Percentiles rank a stretch among this genome's conserved stretches.
These are phyloP conservation scores for Leptura quadrifasciata DNA, from an alignment of 2,888 invertebrate species.

Conservation along the genomic window DNA sequence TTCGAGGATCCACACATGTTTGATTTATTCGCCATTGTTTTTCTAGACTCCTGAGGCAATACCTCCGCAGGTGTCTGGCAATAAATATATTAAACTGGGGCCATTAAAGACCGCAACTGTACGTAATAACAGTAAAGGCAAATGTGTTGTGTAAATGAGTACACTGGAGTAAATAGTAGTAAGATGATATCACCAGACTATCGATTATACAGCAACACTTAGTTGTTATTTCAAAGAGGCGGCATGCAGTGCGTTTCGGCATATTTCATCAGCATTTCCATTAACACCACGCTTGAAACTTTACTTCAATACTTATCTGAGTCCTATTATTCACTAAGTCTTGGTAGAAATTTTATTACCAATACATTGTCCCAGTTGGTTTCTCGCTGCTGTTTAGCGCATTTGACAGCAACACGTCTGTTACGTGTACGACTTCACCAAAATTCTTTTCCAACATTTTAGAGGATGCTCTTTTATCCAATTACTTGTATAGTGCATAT, in stretches of 20 bases:
- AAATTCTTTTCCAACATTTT: too few species aligned
- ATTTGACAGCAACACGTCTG: too few species aligned
- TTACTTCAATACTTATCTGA: too few species aligned
- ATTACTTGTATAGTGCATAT: too few species aligned
- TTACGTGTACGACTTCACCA: too few species aligned
- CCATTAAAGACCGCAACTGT: conserved; percentile 24
- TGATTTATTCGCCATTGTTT: conserved; percentile 24
- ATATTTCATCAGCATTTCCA: neutral
- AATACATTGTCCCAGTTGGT: too few species aligned
- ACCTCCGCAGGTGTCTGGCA: conserved; percentile 18
- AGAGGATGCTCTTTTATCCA: too few species aligned
- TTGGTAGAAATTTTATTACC: too few species aligned
- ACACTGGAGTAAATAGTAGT: neutral
- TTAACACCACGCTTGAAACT: too few species aligned
- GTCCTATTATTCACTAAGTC: too few species aligned
- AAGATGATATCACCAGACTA: neutral
- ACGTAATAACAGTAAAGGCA: conserved; percentile 8
- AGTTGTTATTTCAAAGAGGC: neutral
- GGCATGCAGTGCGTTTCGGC: neutral
- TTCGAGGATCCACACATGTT: conserved; percentile 19
- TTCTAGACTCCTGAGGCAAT: neutral
- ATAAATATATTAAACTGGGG: conserved; percentile 9
- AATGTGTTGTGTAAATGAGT: conserved; percentile 15
- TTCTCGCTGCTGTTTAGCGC: too few species aligned
- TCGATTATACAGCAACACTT: conserved; percentile 6